Base-by-base conservation (phyloP, 2,113 vertebrate species). In the Oceanites oceanicus region DNA sequence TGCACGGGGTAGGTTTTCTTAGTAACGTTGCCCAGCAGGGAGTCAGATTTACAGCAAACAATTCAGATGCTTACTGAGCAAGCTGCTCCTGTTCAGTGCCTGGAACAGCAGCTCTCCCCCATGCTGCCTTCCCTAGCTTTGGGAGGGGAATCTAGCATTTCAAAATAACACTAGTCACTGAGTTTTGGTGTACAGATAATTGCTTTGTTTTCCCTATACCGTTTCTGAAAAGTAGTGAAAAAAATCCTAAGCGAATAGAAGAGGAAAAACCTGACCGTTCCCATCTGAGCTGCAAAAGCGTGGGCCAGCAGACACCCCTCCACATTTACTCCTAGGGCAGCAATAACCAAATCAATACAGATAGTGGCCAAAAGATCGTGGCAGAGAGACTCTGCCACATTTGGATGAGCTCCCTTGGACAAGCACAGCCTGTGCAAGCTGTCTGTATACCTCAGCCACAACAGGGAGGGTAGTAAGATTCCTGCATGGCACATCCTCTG, bases 171-270 rank as follows among this genome's bases (percentile, higher is more conserved):
- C 27, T 45, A 59, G 53, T 26, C 59, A 47, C 74, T 68, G 13
- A 45, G 15, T 47, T 76, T 63, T 53, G 13, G 26, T 18, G 27
- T 63, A 6, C n/a, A 62, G 70, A 26, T 27, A 52, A 29, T 17
- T 55, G 23, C 59, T 47, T 82, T 49, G 26, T 45, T 94, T 86
- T 50, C 44, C 23, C 15, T 59, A 44, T 26, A 71, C 23, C 56
- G 10, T 8, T 44, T 76, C 52, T 61, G 20, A 58, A 73, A 68
- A 76, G 27, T 2, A 62, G 9, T 8, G 17, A 8, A 50, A 88
- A 45, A 7, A 0, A 1, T 8, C 11, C 10, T 1, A 11, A 40
- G 19, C 22, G 15, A 44, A 58, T 4, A 42, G 13, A 13, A n/a
- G 10, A 38, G 23, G 17, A 20, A 29, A 76, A 74, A 56, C 32